phyloP scores from a whole-genome alignment of 1,140 invertebrate genomes.

The Procambarus virginalis region DNA sequence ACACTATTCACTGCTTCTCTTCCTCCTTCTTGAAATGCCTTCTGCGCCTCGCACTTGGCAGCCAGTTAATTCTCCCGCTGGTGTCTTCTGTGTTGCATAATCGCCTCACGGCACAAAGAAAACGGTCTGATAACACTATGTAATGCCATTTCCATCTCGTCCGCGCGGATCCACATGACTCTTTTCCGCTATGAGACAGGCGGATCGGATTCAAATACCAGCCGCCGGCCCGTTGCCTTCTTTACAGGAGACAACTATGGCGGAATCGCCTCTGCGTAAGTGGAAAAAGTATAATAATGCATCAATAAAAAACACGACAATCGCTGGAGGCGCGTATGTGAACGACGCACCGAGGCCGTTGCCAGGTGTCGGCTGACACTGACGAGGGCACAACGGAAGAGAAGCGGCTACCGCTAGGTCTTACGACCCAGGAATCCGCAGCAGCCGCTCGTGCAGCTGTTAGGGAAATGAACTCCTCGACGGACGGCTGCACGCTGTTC shows the following conservation, averaged over 20 bases:
- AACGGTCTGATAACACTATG: neutral
- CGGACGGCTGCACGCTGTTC: neutral
- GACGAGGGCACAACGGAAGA: neutral
- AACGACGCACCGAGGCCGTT: too few species aligned
- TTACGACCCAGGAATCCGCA: neutral
- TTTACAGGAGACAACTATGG: neutral
- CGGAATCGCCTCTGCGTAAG: neutral
- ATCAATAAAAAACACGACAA: neutral
- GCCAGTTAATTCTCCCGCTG: too few species aligned
- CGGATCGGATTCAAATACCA: neutral
- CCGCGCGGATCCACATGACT: neutral
- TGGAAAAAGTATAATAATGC: neutral
- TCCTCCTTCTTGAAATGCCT: too few species aligned
- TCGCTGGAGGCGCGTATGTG: neutral
- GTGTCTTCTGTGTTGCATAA: neutral
- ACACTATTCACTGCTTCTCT: too few species aligned
- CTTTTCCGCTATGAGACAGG: neutral
- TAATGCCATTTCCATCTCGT: neutral
- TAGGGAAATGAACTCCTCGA: neutral
- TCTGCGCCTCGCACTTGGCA: too few species aligned
- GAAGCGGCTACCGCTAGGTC: neutral
- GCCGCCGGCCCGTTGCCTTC: neutral
- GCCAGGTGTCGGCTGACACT: neutral
- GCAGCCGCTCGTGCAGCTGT: neutral
- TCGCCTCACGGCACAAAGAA: neutral